Base-by-base conservation (phyloP, 2,797 vertebrate species). In the Spea hammondii region DNA sequence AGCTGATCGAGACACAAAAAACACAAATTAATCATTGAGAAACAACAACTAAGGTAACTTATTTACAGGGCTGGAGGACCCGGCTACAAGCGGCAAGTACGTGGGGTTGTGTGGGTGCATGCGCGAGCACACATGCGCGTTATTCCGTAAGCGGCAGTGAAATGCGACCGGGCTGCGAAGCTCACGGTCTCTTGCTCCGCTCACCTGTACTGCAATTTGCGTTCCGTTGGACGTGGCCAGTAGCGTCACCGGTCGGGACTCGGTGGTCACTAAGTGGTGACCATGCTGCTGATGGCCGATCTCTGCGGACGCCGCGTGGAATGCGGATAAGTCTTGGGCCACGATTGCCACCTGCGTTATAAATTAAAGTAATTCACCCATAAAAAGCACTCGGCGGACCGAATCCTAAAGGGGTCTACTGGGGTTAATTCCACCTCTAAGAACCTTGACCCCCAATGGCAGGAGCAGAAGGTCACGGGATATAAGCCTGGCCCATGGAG, bases 211-310 rank as follows among this genome's bases (percentile, higher is more conserved):
- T 83, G 98, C 97, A 78, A 99, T 99, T 89, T 99, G 98, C 79
- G 97, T 99, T 87, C 98, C 98, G n/a, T 99, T 99, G 82, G 98
- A 96, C 5, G 98, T 99, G 85, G 98, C 97, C 88, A 99, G 87
- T 86, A 99, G 90, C 0, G 97, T 99, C 84, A 99, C 95, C 10
- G 97, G 95, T 82, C 97, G 94, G 59, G 94, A 80, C 84, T 95
- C 93, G 67, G 92, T 90, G 71, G 93, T 89, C 80, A 94, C 90
- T 84, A 95, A 83, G 44, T 94, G 92, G 84, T 94, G 93, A 70
- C 95, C 94, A 1, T 92, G 92, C 49, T 95, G 95, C 17, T 96
- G 95, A 76, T 98, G 97, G 74, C 91, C 90, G 83, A 97, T 93
- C 79, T 93, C 94, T 32, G 94, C 91, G 3, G 97, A 95, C 70